These are phyloP conservation scores for Nematolebias whitei DNA, from an alignment of 2,113 vertebrate genomes.

Conservation along the genomic window DNA sequence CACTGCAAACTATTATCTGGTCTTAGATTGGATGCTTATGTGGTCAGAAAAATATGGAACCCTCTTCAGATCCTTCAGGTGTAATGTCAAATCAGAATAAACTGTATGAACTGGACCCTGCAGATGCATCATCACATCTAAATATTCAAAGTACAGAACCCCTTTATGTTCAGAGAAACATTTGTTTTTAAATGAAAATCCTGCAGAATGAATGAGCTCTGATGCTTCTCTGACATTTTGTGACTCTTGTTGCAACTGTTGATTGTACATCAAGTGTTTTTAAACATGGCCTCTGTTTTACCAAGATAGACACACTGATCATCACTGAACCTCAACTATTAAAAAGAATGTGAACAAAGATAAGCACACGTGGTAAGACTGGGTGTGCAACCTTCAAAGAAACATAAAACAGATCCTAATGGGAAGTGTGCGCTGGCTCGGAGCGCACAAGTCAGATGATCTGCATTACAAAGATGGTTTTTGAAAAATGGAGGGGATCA, in stretches of 20 bases:
- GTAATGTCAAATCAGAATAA: constrained; percentile 17
- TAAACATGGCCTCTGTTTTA: constrained; percentile 30
- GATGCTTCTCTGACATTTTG: constrained; percentile 31
- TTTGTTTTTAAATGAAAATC: constrained; percentile 17
- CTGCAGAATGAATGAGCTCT: constrained; percentile 36
- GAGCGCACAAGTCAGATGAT: constrained; percentile 12
- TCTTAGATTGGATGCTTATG: constrained; percentile 1
- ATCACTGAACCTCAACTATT: constrained; percentile 2
- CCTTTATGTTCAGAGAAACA: constrained; percentile 23
- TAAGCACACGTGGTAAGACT: constrained; percentile 50
- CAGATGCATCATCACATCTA: constrained; percentile 22
- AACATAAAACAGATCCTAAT: constrained; percentile 41
- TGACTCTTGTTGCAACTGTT: constrained; percentile 11
- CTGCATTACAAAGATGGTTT: constrained; percentile 38
- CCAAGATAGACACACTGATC: constrained; percentile 40
- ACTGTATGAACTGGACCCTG: constrained; percentile 23
- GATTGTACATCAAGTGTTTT: constrained; percentile 10
- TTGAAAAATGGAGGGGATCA: background rate
- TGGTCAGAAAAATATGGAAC: constrained; percentile 6
- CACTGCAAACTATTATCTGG: background rate
- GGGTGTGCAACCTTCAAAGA: constrained; percentile 42
- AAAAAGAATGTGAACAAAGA: constrained; percentile 45
- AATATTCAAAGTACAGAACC: constrained; percentile 26
- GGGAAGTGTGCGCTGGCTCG: constrained; percentile 41
- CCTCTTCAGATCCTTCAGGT: constrained; percentile 16